A percentile compares a stretch with the other conserved stretches of the same genome.
Conservation (phyloP, 2,888 invertebrate genomes). For the Syritta pipiens region DNA sequence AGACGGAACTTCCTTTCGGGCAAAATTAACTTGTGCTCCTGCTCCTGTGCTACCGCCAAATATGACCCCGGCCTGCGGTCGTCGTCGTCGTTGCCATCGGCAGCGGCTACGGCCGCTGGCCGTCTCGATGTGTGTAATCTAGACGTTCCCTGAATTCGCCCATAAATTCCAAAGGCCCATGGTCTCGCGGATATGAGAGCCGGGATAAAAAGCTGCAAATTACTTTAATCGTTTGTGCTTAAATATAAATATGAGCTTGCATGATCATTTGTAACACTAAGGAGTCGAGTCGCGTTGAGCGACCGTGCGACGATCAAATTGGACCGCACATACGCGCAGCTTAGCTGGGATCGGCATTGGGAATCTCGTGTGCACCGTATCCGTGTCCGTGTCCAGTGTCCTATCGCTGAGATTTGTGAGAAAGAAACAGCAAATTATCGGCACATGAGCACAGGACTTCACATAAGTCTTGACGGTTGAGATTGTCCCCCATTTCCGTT, state of each 20-base stretch:
- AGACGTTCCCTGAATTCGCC: neutral
- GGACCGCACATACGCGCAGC: constrained; percentile 55
- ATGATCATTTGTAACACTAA: constrained; percentile 68
- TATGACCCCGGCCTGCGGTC: constrained; percentile 9
- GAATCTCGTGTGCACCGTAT: constrained; percentile 33
- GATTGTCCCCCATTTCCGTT: constrained; percentile 63
- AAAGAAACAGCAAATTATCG: constrained; percentile 62
- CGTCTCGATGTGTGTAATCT: no score
- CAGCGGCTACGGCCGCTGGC: neutral
- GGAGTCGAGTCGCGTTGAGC: constrained; percentile 34
- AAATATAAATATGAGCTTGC: constrained; percentile 69
- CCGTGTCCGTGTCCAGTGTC: neutral
- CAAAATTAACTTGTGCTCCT: constrained; percentile 47
- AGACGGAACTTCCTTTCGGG: constrained; percentile 12
- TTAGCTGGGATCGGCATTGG: neutral
- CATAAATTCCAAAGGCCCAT: constrained; percentile 28
- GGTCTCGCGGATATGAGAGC: constrained; percentile 47
- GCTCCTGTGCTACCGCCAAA: constrained; percentile 29
- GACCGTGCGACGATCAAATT: constrained; percentile 26
- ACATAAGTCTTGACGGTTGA: constrained; percentile 44
- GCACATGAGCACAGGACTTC: constrained; percentile 55
- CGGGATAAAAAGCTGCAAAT: constrained; percentile 67
- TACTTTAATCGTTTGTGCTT: constrained; percentile 68
- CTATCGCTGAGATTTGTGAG: constrained; percentile 54
- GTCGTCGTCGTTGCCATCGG: neutral